These are phyloP conservation scores for Pheosia gnoma DNA, from an alignment of 2,888 invertebrate species.

Conservation along the genomic window DNA sequence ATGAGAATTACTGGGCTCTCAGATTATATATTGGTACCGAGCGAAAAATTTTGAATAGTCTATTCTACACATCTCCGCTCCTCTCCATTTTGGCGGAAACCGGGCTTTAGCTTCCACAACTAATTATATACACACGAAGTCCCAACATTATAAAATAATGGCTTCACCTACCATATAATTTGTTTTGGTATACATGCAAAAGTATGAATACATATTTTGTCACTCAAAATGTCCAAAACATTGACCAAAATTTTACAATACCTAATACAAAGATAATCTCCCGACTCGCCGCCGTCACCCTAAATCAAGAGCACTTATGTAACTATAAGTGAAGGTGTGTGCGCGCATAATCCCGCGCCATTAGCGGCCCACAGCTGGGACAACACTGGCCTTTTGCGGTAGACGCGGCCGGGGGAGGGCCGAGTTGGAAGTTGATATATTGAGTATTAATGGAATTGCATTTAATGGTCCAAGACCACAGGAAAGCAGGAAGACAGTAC, in stretches of 20 bases:
- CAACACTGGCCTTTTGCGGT: slow-evolving; percentile 6
- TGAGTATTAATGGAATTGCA: not conserved
- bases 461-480: not conserved
- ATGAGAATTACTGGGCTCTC: no score
- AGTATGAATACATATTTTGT: no score
- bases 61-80: no score
- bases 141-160: no score
- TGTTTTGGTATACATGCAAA: no score
- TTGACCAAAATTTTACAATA: not conserved
- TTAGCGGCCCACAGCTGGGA: slow-evolving; percentile 25
- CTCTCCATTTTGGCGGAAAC: no score
- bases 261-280: slow-evolving; percentile 32
- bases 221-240: no score
- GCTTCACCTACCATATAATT: no score
- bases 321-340: slow-evolving; percentile 41
- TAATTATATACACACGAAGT: no score
- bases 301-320: slow-evolving; percentile 31
- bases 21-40: no score
- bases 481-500: not conserved
- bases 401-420: not conserved
- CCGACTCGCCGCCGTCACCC: slow-evolving; percentile 17
- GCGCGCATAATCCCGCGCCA: slow-evolving; percentile 42
- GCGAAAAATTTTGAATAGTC: no score
- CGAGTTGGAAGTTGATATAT: not conserved
- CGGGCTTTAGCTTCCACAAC: no score